phyloP scores from a whole-genome alignment of 2,888 invertebrate genomes.

The Cryptocheilus praepositus region DNA sequence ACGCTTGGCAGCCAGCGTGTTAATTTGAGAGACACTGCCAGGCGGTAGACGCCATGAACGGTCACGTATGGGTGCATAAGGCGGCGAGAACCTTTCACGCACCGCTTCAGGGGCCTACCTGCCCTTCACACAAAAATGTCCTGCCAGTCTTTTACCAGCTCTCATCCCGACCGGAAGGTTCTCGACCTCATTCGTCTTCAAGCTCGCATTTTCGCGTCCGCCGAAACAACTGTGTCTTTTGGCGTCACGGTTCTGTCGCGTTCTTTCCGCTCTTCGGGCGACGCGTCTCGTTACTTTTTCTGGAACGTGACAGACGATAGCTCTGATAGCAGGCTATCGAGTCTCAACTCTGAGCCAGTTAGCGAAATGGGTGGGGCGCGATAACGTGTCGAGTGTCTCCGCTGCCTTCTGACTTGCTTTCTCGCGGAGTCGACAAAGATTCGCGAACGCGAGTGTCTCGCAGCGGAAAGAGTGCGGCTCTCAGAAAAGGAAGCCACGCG shows the following conservation, averaged over 20 bases:
- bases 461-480: too few species aligned
- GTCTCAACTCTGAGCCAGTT: constrained; percentile 22
- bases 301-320: constrained; percentile 26
- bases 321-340: constrained; percentile 34
- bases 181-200: too few species aligned
- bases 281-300: too few species aligned
- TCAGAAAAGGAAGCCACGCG: too few species aligned
- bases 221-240: too few species aligned
- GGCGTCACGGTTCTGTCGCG: too few species aligned
- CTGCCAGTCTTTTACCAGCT: constrained; percentile 38
- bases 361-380: too few species aligned
- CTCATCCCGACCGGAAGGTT: constrained; percentile 26
- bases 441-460: background rate
- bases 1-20: too few species aligned
- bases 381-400: background rate
- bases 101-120: constrained; percentile 26
- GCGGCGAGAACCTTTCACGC: constrained; percentile 35
- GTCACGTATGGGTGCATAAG: constrained; percentile 34
- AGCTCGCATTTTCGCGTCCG: background rate
- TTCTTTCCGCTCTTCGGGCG: too few species aligned
- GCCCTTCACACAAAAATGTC: constrained; percentile 41
- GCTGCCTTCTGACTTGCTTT: background rate
- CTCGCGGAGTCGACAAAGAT: background rate
- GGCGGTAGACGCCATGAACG: background rate
- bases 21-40: constrained; percentile 31